A percentile compares a stretch with the other conserved stretches of the same genome.
Conservation (phyloP, 2,888 invertebrate species). For the Meteorus cinctellus region DNA sequence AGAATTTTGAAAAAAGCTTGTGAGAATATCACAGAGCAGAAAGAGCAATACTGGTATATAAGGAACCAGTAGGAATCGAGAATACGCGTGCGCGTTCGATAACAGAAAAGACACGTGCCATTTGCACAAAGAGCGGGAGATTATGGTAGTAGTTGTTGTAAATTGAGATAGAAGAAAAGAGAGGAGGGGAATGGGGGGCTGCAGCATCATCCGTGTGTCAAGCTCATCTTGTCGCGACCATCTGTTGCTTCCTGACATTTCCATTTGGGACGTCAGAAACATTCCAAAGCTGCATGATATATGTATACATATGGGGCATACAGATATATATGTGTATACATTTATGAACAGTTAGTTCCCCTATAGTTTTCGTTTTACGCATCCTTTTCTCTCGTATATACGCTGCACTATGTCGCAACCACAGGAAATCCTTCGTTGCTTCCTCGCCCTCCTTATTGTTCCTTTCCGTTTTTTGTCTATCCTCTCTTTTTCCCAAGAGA, state of each 20-base stretch:
- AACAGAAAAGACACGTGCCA: constrained; percentile 39
- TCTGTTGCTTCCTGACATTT: constrained; percentile 57
- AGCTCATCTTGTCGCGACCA: constrained; percentile 46
- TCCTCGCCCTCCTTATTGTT: constrained; percentile 17
- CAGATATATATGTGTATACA: not conserved
- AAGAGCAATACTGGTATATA: constrained; percentile 30
- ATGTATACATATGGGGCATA: not conserved
- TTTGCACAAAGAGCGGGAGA: constrained; percentile 30
- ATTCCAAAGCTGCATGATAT: constrained; percentile 31
- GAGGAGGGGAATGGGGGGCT: constrained; percentile 35
- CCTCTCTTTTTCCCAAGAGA: not conserved
- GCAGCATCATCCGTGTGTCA: constrained; percentile 44
- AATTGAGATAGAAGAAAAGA: not conserved
- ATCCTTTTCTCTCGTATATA: constrained; percentile 10
- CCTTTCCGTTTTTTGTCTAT: constrained; percentile 33
- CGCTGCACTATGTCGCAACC: constrained; percentile 12
- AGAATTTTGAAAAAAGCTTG: not conserved
- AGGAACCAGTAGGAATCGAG: constrained; percentile 29
- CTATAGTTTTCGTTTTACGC: constrained; percentile 26
- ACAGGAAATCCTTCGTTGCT: constrained; percentile 29
- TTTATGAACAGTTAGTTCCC: not conserved
- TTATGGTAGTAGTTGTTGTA: not conserved
- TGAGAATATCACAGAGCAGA: not conserved
- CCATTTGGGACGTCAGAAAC: constrained; percentile 45
- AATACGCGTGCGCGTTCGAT: constrained; percentile 8